Conservation (phyloP, 2,113 vertebrate genomes). For the rabbit (Oryctolagus cuniculus) region DNA sequence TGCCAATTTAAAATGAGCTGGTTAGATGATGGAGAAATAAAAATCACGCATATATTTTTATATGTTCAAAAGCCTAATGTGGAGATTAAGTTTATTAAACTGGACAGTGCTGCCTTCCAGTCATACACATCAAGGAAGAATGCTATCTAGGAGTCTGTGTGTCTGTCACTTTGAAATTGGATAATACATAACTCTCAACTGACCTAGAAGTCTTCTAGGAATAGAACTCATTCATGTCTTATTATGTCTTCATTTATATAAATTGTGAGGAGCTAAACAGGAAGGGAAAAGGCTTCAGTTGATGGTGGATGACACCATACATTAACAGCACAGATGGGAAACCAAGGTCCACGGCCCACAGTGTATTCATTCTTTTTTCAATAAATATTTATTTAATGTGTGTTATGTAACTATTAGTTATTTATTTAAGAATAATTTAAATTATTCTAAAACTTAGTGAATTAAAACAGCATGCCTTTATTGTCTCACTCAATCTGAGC, state of each 20-base stretch:
- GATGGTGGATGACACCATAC: conserved; percentile 10
- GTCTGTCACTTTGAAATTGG: background rate
- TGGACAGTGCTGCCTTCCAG: background rate
- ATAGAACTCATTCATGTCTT: background rate
- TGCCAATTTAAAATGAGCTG: conserved; percentile 63
- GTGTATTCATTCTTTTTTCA: conserved; percentile 53
- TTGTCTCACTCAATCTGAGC: background rate
- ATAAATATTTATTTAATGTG: background rate
- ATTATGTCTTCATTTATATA: background rate
- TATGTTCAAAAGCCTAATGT: background rate
- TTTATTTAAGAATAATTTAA: background rate
- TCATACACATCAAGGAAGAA: conserved; percentile 5
- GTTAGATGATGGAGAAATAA: background rate
- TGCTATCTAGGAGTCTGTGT: background rate
- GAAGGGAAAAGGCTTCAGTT: background rate
- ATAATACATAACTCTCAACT: background rate
- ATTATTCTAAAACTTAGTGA: background rate
- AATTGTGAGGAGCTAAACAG: background rate
- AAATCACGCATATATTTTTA: background rate
- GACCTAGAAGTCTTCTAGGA: conserved; percentile 49
- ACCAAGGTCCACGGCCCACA: background rate
- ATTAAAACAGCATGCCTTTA: background rate
- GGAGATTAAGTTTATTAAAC: conserved; percentile 30
- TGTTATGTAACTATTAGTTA: conserved; percentile 14
- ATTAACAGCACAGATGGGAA: conserved; percentile 31